A percentile compares a stretch with the other conserved stretches of the same genome.
Evolutionary conservation across 2,888 invertebrate genomes (phyloP).

Genomic region (Andrena haemorrhoa): DNA sequence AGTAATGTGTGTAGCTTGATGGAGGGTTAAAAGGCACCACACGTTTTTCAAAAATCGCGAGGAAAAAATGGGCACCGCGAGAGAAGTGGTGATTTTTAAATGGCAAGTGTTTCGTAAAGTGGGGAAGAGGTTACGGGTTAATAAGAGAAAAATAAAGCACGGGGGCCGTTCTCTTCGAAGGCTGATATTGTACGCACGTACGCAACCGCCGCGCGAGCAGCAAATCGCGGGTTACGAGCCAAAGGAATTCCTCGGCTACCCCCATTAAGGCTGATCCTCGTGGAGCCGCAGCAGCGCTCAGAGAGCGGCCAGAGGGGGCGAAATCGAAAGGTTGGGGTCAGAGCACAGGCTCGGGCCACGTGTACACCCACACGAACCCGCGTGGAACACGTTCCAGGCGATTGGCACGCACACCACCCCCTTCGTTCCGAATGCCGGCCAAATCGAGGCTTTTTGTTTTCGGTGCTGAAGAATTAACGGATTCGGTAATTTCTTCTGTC

Average conservation of each 20-base stretch:
- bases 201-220: constrained; percentile 61
- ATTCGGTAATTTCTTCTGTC: too few species aligned
- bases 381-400: constrained; percentile 43
- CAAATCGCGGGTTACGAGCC: constrained; percentile 71
- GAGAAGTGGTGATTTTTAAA: background rate
- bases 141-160: constrained; percentile 36
- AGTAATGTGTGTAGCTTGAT: too few species aligned
- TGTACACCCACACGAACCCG: constrained; percentile 50
- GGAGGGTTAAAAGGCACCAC: too few species aligned
- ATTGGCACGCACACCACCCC: constrained; percentile 25
- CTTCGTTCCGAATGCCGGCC: too few species aligned
- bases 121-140: constrained; percentile 7
- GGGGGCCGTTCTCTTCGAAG: background rate
- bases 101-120: background rate
- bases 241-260: constrained; percentile 69
- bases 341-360: constrained; percentile 57
- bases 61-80: too few species aligned
- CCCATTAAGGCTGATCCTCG: constrained; percentile 64
- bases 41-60: background rate
- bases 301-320: constrained; percentile 62
- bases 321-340: constrained; percentile 72
- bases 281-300: constrained; percentile 27
- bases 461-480: too few species aligned
- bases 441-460: too few species aligned
- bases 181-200: constrained; percentile 55